Percentiles rank a stretch among this genome's conserved stretches.
phyloP scores from a whole-genome alignment of 2,113 vertebrate genomes.

The Rattus norvegicus region GRCr8 NC_086019.1:147434501-147435000 shows the following conservation, averaged over 20 bases:
- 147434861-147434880: not conserved
- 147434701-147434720: not conserved
- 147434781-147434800: not conserved
- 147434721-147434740: not conserved
- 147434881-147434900: not conserved
- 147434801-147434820: not conserved
- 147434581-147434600: not conserved
- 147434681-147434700: not conserved
- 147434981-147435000: not conserved
- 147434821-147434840: not conserved
- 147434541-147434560: not conserved
- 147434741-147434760: not conserved
- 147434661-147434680: rapidly evolving
- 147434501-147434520: not conserved
- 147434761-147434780: not conserved
- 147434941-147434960: not conserved
- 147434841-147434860: not conserved
- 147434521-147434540: not conserved
- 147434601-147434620: not conserved
- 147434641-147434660: rapidly evolving
- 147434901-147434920: not conserved
- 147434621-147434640: rapidly evolving
- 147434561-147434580: not conserved
- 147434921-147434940: not conserved
- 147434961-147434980: rapidly evolving